Evolutionary conservation across 2,797 vertebrate species (phyloP).

Genomic region (Brachyalestes nurse): DNA sequence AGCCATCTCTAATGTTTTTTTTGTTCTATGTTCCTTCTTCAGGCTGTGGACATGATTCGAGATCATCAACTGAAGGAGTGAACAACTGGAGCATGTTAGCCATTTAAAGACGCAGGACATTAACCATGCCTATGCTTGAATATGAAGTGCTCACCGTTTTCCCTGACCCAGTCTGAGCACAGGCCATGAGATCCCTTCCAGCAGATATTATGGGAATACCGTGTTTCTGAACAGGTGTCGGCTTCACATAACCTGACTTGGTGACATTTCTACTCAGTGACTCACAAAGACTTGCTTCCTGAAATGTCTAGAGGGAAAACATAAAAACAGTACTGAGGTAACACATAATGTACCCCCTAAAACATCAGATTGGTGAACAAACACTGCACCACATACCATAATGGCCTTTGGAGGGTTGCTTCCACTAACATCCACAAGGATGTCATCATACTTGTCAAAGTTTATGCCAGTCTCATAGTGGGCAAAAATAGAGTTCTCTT

Average conservation of each 20-base stretch:
- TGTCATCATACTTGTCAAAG: conserved; percentile 94
- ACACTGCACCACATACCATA: conserved; percentile 69
- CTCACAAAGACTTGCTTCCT: conserved; percentile 84
- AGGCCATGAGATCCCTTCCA: conserved; percentile 95
- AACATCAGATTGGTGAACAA: background rate
- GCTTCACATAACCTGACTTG: conserved; percentile 90
- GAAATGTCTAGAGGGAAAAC: conserved; percentile 79
- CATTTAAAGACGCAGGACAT: background rate
- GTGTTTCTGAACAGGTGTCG: conserved; percentile 96
- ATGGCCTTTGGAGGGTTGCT: conserved; percentile 83
- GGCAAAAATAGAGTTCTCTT: conserved; percentile 87
- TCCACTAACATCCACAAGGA: conserved; percentile 87
- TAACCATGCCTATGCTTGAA: too few relatives aligned
- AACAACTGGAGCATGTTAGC: background rate
- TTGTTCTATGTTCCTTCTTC: too few relatives aligned
- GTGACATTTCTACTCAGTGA: conserved; percentile 82
- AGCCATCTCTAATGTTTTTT: too few relatives aligned
- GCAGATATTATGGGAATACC: conserved; percentile 89
- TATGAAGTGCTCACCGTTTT: conserved; percentile 82
- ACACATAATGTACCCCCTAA: background rate
- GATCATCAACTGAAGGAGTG: too few relatives aligned
- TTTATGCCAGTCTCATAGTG: conserved; percentile 89
- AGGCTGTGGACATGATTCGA: background rate
- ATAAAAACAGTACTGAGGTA: background rate
- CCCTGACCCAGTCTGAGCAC: conserved; percentile 96